phyloP scores from a whole-genome alignment of 2,113 vertebrate genomes.

The Apaloderma vittatum region DNA sequence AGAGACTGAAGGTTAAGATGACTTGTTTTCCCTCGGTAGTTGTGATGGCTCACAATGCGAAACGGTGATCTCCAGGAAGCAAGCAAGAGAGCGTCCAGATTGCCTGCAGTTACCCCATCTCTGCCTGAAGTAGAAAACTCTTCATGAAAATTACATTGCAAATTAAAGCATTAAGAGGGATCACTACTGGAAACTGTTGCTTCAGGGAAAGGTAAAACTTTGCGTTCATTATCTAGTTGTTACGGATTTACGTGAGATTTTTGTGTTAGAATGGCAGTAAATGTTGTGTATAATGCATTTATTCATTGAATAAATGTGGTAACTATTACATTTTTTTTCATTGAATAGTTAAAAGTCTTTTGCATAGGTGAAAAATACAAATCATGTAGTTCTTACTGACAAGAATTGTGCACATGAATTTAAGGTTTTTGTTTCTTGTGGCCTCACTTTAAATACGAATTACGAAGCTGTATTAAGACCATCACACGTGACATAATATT shows the following conservation, averaged over 20 bases:
- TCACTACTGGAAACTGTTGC: not conserved
- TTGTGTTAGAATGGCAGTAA: not conserved
- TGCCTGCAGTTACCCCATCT: slow-evolving; percentile 32
- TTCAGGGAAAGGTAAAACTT: slow-evolving; percentile 54
- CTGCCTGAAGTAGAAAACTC: slow-evolving; percentile 23
- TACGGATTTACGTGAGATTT: not conserved
- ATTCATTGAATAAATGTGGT: not conserved
- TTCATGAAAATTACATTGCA: not conserved
- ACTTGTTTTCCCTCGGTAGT: slow-evolving; percentile 52
- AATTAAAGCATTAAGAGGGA: not conserved
- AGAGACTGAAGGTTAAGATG: slow-evolving; percentile 22
- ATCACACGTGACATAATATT: not conserved
- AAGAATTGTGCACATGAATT: not conserved
- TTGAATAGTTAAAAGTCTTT: not conserved
- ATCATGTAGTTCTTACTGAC: not conserved
- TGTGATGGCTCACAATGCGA: slow-evolving; percentile 52
- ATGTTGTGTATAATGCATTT: not conserved
- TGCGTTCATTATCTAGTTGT: not conserved
- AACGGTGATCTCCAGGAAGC: slow-evolving; percentile 67
- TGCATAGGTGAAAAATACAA: not conserved
- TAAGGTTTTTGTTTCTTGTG: not conserved
- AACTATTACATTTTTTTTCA: not conserved
- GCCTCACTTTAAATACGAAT: not conserved
- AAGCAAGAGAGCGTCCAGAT: slow-evolving; percentile 41
- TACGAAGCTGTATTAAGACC: not conserved